Evolutionary conservation across 2,113 vertebrate species (phyloP).

Genomic region (Rhegmatorhina hoffmannsi): DNA sequence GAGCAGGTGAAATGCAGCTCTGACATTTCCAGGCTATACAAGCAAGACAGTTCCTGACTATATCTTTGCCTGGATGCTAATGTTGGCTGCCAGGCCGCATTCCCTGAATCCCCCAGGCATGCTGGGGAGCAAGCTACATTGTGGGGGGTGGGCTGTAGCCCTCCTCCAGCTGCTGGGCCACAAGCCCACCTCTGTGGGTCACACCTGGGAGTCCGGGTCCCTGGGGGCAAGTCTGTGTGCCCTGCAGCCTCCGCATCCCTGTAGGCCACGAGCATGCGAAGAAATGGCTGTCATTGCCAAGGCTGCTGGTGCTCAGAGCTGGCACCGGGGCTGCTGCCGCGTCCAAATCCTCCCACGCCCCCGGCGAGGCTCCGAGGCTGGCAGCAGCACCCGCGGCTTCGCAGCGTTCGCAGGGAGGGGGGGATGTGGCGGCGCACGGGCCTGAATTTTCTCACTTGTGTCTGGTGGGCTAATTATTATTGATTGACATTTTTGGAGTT

Average conservation of each 20-base stretch:
- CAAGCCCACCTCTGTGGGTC: accelerated
- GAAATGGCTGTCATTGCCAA: neutral
- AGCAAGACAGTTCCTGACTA: neutral
- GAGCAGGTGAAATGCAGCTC: neutral
- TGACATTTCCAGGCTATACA: neutral
- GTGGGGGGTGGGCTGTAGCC: accelerated
- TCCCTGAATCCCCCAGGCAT: accelerated
- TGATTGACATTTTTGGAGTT: slow-evolving; percentile 48
- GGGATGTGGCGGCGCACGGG: accelerated
- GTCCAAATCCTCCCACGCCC: slow-evolving; percentile 13
- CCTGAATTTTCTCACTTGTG: neutral
- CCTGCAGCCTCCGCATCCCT: neutral
- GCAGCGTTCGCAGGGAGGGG: accelerated
- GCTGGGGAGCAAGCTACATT: neutral
- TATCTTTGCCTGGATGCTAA: neutral
- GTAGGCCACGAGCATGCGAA: accelerated
- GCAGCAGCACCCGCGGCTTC: neutral
- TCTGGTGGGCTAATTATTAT: slow-evolving; percentile 47
- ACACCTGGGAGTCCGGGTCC: accelerated
- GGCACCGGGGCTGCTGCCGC: neutral
- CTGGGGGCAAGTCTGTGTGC: accelerated
- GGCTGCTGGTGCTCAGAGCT: neutral
- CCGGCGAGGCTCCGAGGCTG: neutral
- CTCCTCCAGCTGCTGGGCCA: accelerated
- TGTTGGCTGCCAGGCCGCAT: neutral